phyloP scores from a whole-genome alignment of 2,888 invertebrate genomes.

The Protodeltote pygarga region DNA sequence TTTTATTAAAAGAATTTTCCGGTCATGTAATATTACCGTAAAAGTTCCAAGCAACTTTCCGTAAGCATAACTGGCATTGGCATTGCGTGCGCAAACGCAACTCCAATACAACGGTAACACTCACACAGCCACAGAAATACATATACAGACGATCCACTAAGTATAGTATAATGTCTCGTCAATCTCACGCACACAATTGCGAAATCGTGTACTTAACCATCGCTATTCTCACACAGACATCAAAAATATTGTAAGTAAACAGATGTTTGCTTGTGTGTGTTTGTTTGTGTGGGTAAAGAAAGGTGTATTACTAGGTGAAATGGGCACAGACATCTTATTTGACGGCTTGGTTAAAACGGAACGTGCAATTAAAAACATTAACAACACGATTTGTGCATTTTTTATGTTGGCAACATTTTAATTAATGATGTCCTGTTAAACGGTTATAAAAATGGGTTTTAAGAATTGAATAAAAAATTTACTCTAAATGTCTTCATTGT shows the following conservation, averaged over 20 bases:
- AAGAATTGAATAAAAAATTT: too few species aligned
- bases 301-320: constrained; percentile 84
- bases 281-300: constrained; percentile 80
- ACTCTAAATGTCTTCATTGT: too few species aligned
- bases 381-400: constrained; percentile 26
- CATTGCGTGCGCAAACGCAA: constrained; percentile 85
- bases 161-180: constrained; percentile 38
- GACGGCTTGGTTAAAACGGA: constrained; percentile 65
- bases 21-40: constrained; percentile 80
- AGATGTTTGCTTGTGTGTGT: constrained; percentile 14
- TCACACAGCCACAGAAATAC: constrained; percentile 33
- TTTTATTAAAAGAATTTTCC: constrained; percentile 72
- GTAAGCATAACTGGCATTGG: constrained; percentile 81
- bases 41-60: constrained; percentile 75
- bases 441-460: too few species aligned
- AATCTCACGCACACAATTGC: constrained; percentile 54
- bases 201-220: constrained; percentile 46
- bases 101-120: constrained; percentile 63
- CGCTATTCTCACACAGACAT: constrained; percentile 29
- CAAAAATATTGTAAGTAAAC: too few species aligned
- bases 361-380: constrained; percentile 61
- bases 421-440: constrained; percentile 10
- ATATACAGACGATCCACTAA: constrained; percentile 21
- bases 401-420: constrained; percentile 13
- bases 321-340: constrained; percentile 70